phyloP scores from a whole-genome alignment of 2,113 vertebrate genomes.

The Oryzias celebensis region DNA sequence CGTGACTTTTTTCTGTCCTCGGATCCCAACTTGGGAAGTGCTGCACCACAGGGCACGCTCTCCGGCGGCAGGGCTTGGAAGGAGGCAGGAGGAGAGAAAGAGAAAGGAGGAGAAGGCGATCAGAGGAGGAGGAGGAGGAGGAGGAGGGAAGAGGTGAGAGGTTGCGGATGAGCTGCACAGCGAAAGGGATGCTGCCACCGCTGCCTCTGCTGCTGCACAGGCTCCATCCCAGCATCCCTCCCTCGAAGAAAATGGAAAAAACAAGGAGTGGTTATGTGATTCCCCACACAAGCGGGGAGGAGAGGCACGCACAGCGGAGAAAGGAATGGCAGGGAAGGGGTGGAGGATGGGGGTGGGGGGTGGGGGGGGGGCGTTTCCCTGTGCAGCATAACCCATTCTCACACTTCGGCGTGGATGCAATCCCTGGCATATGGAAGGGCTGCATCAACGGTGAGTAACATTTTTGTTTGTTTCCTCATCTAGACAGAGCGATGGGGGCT shows the following conservation, averaged over 20 bases:
- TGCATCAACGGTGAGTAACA: conserved; percentile 60
- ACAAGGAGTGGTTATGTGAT: conserved; percentile 76
- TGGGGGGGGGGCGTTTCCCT: conserved; percentile 71
- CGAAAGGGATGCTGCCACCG: conserved; percentile 56
- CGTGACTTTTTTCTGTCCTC: conserved; percentile 20
- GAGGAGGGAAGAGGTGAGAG: conserved; percentile 59
- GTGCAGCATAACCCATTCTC: conserved; percentile 46
- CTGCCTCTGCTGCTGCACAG: conserved; percentile 47
- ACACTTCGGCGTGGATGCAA: conserved; percentile 62
- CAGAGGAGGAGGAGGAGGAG: conserved; percentile 18
- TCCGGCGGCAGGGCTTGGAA: conserved; percentile 15
- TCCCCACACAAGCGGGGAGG: conserved; percentile 50
- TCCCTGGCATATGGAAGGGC: conserved; percentile 41
- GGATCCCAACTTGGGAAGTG: conserved; percentile 33
- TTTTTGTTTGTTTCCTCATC: conserved; percentile 1
- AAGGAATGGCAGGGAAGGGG: conserved; percentile 56
- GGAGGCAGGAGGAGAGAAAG: conserved; percentile 20
- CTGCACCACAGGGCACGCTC: conserved; percentile 40
- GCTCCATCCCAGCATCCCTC: conserved; percentile 59
- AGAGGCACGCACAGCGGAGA: conserved; percentile 61
- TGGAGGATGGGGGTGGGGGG: conserved; percentile 57
- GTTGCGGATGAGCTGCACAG: conserved; percentile 66
- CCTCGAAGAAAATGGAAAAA: conserved; percentile 58
- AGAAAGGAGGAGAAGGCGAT: conserved; percentile 21
- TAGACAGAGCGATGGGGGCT: conserved; percentile 8